Conservation (phyloP, 2,888 invertebrate genomes). For the Thumatha senex region DNA sequence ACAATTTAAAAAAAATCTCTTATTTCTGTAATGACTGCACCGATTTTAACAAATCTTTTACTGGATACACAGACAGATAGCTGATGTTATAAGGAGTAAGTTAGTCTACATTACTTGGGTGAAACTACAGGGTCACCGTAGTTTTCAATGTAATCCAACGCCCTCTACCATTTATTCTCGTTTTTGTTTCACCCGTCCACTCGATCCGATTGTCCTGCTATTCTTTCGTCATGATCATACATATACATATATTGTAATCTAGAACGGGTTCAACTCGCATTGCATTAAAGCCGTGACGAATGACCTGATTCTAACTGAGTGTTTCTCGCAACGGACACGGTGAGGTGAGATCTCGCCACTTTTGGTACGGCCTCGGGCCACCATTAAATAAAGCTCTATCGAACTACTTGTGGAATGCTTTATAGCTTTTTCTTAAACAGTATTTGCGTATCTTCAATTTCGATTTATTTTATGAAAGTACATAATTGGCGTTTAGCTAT, state of each 20-base stretch:
- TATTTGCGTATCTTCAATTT: conserved; percentile 29
- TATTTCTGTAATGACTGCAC: too few species aligned
- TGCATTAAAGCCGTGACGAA: conserved; percentile 39
- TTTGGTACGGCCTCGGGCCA: conserved; percentile 31
- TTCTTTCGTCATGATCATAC: conserved; percentile 5
- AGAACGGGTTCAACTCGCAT: conserved; percentile 32
- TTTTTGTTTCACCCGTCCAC: conserved; percentile 5
- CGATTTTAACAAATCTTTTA: too few species aligned
- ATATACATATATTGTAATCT: conserved; percentile 27
- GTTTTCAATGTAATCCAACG: neutral
- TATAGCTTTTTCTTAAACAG: conserved; percentile 26
- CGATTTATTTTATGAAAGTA: conserved; percentile 27
- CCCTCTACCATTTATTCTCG: conserved; percentile 2
- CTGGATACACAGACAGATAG: too few species aligned
- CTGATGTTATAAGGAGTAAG: too few species aligned
- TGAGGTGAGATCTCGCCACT: conserved; percentile 23
- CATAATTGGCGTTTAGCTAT: neutral
- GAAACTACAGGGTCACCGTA: too few species aligned
- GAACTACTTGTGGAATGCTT: conserved; percentile 24
- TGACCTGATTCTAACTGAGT: conserved; percentile 35
- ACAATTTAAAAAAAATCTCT: too few species aligned
- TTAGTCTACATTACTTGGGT: too few species aligned
- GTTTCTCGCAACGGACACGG: conserved; percentile 30
- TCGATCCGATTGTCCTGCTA: conserved; percentile 9
- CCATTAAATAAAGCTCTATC: conserved; percentile 25